Percentiles rank a stretch among this genome's conserved stretches.
Conservation (phyloP, 2,888 invertebrate species). For the Tetanocera ferruginea region DNA sequence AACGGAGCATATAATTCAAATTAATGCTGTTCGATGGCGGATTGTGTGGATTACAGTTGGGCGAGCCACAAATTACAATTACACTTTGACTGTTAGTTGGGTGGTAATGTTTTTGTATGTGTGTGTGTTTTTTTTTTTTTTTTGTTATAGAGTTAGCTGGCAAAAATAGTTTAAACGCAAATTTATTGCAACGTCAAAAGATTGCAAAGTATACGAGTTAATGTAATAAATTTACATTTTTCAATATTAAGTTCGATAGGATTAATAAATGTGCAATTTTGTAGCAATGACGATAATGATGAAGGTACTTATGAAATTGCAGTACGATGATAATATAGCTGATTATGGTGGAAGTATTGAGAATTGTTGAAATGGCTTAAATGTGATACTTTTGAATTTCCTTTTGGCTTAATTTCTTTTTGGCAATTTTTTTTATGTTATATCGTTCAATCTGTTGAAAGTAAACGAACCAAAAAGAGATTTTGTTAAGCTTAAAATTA, state of each 20-base stretch:
- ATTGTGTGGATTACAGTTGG: neutral
- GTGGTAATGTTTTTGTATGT: neutral
- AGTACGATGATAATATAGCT: neutral
- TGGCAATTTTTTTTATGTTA: too few relatives aligned
- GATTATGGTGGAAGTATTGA: neutral
- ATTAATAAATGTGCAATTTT: neutral
- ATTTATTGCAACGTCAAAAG: neutral
- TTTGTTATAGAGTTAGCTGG: neutral
- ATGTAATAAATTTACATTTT: slow-evolving; percentile 2
- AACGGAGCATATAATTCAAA: slow-evolving; percentile 15
- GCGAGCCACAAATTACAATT: slow-evolving; percentile 1
- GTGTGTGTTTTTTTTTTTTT: neutral
- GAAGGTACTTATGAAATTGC: neutral
- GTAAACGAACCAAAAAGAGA: too few relatives aligned
- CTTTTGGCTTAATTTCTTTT: too few relatives aligned
- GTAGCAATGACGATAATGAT: neutral
- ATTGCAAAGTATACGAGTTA: neutral
- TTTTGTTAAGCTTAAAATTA: too few relatives aligned
- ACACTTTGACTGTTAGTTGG: neutral
- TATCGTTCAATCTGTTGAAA: too few relatives aligned
- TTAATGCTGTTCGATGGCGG: slow-evolving; percentile 28
- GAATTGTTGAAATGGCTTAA: neutral
- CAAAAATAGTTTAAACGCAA: slow-evolving; percentile 11
- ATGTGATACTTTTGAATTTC: too few relatives aligned
- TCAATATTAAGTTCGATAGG: neutral